These are phyloP conservation scores for Leptopilina clavipes DNA, from an alignment of 1,140 invertebrate genomes.

Conservation along the genomic window DNA sequence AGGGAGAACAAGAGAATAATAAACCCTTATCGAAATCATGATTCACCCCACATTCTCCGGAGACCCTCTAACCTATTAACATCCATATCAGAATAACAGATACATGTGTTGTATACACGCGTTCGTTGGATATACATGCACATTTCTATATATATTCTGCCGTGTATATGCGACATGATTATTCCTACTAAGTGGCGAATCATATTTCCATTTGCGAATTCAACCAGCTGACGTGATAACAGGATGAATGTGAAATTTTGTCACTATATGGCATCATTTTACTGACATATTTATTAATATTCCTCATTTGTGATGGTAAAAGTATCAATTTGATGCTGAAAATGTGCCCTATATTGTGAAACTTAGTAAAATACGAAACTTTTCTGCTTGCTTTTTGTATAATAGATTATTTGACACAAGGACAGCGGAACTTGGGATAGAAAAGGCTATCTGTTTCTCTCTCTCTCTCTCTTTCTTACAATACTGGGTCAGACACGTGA, in stretches of 20 bases:
- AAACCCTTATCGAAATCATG: constrained; percentile 71
- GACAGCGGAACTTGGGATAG: too few relatives aligned
- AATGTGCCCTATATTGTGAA: too few relatives aligned
- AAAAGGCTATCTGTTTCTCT: too few relatives aligned
- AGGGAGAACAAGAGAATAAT: constrained; percentile 57
- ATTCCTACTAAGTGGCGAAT: constrained; percentile 31
- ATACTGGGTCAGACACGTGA: too few relatives aligned
- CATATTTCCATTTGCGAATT: constrained; percentile 24
- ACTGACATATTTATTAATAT: too few relatives aligned
- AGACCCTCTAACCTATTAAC: constrained; percentile 73
- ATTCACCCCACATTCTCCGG: constrained; percentile 69
- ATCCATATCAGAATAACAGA: constrained; percentile 71
- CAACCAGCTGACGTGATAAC: constrained; percentile 1
- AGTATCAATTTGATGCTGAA: too few relatives aligned
- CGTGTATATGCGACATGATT: constrained; percentile 1
- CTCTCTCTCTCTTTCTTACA: too few relatives aligned
- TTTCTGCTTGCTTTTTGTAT: too few relatives aligned
- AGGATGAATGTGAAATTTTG: background rate
- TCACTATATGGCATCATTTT: background rate
- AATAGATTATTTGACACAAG: too few relatives aligned
- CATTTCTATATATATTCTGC: constrained; percentile 6
- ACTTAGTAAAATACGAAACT: too few relatives aligned
- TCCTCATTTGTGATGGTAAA: too few relatives aligned
- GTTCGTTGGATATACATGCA: background rate
- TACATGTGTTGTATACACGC: constrained; percentile 64